These are phyloP conservation scores for Noctua fimbriata DNA, from an alignment of 2,888 invertebrate species.

Conservation along the genomic window DNA sequence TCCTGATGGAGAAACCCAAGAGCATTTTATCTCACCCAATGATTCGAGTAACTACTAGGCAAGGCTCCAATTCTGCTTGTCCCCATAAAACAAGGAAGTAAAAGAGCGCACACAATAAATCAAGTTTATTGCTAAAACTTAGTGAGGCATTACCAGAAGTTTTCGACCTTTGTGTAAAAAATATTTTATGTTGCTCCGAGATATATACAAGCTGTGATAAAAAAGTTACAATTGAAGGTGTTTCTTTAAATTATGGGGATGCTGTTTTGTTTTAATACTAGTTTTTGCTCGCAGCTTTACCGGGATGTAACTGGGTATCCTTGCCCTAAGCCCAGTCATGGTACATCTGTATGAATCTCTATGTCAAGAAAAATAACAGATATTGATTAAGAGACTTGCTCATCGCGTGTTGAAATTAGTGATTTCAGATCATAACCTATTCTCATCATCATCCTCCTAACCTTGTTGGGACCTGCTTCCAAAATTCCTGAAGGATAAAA, in stretches of 20 bases:
- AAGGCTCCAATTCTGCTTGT: slow-evolving; percentile 27
- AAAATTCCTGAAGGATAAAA: neutral
- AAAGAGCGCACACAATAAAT: slow-evolving; percentile 52
- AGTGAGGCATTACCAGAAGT: slow-evolving; percentile 56
- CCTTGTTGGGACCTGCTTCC: neutral
- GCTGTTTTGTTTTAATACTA: neutral
- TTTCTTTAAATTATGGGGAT: neutral
- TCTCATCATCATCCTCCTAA: neutral
- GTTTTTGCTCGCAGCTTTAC: neutral
- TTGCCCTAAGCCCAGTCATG: neutral
- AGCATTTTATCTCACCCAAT: neutral
- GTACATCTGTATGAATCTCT: neutral
- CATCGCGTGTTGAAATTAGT: neutral
- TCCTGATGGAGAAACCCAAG: too few species aligned
- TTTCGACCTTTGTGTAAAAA: slow-evolving; percentile 54
- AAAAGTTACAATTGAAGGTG: slow-evolving; percentile 23
- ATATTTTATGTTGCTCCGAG: slow-evolving; percentile 28
- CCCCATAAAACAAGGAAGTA: slow-evolving; percentile 40
- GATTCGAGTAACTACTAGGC: neutral
- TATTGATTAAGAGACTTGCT: neutral
- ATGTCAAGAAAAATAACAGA: too few species aligned
- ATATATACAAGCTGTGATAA: slow-evolving; percentile 33
- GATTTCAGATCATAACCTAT: neutral
- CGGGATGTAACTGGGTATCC: neutral
- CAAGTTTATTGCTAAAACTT: slow-evolving; percentile 60